A percentile compares a stretch with the other conserved stretches of the same genome.
phyloP scores from a whole-genome alignment of 2,113 vertebrate species.

The Gopherus flavomarginatus region DNA sequence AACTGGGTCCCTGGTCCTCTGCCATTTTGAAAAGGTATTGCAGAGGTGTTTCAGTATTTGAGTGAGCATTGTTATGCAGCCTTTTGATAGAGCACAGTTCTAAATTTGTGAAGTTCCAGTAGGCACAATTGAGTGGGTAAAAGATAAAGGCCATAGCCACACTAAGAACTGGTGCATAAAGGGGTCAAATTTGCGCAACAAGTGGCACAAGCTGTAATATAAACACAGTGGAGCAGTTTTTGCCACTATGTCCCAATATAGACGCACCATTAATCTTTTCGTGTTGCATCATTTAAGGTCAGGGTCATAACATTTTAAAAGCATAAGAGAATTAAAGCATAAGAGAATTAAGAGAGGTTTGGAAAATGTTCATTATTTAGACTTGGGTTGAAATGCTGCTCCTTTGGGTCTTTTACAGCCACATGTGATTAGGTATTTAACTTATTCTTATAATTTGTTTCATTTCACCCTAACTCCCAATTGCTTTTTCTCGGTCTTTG shows the following conservation, averaged over 20 bases:
- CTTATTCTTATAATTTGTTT: neutral
- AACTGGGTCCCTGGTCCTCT: neutral
- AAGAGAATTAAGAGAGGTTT: neutral
- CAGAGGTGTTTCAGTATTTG: neutral
- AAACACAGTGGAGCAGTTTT: neutral
- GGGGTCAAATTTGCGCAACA: neutral
- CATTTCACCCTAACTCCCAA: neutral
- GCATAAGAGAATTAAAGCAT: neutral
- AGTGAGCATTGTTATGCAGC: neutral
- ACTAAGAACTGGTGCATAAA: neutral
- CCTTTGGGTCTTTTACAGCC: neutral
- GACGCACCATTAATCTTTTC: neutral
- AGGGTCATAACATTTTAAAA: neutral
- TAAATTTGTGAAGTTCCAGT: neutral
- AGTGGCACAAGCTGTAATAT: neutral
- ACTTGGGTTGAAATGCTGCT: neutral
- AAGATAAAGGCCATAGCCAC: neutral
- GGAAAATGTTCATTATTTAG: neutral
- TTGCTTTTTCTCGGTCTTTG: neutral
- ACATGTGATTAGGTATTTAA: neutral
- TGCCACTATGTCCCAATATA: neutral
- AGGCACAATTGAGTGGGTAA: neutral
- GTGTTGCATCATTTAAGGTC: neutral
- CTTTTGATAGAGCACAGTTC: neutral
- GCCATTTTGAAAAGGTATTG: neutral